Conservation (phyloP, 2,797 vertebrate species). For the Manis crassicaudata region DNA sequence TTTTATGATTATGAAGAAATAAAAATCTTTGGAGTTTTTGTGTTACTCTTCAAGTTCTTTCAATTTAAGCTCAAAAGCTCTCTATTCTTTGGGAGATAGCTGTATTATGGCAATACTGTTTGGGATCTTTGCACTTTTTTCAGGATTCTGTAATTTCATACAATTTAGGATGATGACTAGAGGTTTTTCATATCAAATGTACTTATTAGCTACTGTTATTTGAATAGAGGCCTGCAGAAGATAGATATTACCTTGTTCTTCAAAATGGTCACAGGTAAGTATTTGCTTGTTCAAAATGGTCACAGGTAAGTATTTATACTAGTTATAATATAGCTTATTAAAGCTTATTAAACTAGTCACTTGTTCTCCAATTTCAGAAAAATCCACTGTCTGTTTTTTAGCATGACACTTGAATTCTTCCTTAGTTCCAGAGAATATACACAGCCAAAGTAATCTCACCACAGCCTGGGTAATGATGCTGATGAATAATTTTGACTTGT, state of each 20-base stretch:
- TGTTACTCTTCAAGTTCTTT: constrained; percentile 86
- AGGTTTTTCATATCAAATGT: constrained; percentile 76
- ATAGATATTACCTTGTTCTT: constrained; percentile 86
- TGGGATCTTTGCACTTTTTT: constrained; percentile 76
- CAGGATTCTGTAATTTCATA: constrained; percentile 87
- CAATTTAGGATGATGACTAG: constrained; percentile 90
- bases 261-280: too few relatives aligned
- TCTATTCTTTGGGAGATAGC: constrained; percentile 86
- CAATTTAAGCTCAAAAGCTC: constrained; percentile 88
- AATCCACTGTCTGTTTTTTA: constrained; percentile 85
- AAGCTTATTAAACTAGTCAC: constrained; percentile 86
- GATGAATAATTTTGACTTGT: constrained; percentile 85
- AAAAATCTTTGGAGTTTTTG: constrained; percentile 88
- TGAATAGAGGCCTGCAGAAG: constrained; percentile 85
- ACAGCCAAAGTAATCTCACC: constrained; percentile 91
- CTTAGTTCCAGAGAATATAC: constrained; percentile 89
- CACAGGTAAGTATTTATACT: constrained; percentile 61
- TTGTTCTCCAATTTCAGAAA: constrained; percentile 85
- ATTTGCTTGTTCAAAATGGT: not conserved
- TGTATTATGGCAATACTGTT: constrained; percentile 84
- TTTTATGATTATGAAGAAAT: constrained; percentile 93
- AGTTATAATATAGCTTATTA: not conserved
- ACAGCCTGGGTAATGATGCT: constrained; percentile 90
- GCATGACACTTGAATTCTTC: constrained; percentile 87
- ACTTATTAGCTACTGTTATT: constrained; percentile 71